Evolutionary conservation across 2,888 invertebrate genomes (phyloP), one percentile per base, ranked within the genome.

Genomic region (Hirtodrosophila cameraria): DNA sequence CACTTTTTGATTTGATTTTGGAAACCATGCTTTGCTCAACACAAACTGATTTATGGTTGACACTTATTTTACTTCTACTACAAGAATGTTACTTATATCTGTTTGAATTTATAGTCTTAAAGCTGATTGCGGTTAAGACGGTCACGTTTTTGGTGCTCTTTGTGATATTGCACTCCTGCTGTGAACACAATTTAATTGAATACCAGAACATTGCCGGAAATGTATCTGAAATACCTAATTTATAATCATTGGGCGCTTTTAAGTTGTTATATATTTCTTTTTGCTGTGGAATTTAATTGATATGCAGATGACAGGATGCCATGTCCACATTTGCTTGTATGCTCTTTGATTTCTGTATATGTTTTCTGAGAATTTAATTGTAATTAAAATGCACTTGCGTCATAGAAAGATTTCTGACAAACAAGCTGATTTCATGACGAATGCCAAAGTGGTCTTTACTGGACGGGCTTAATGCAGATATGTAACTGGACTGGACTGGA

Each of bases 61-160:
- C n/a, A 33, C 39, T 55, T 43, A 3, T 25, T 23, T 35, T 18
- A 23, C 6, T n/a, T 9, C 5, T 11, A n/a, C 11, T 13, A 6
- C 3, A 23, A 23, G 13, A 36, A 15, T 20, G 11, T n/a, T n/a
- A n/a, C n/a, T n/a, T n/a, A n/a, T 46, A 13, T 12, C 1, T 31
- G n/a, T 15, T 3, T 11, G 15, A 41, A 20, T n/a, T 31, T 42
- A 33, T 30, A 18, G 8, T 1, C 23, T 6, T 5, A 23, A 7
- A 6, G 6, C 8, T 6, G 23, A 23, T 23, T 4, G 23, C 6
- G 23, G 39, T 30, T 69, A 43, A 65, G 41, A 27, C 31, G 43
- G 57, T 43, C 74, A 73, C 74, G 74, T 48, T 55, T 48, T 38
- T 30, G 43, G 57, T 43, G 68, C 68, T 69, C 68, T 48, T 55